These are phyloP conservation scores for Drosophila athabasca DNA, from an alignment of 1,140 invertebrate species.

Conservation along the genomic window DNA sequence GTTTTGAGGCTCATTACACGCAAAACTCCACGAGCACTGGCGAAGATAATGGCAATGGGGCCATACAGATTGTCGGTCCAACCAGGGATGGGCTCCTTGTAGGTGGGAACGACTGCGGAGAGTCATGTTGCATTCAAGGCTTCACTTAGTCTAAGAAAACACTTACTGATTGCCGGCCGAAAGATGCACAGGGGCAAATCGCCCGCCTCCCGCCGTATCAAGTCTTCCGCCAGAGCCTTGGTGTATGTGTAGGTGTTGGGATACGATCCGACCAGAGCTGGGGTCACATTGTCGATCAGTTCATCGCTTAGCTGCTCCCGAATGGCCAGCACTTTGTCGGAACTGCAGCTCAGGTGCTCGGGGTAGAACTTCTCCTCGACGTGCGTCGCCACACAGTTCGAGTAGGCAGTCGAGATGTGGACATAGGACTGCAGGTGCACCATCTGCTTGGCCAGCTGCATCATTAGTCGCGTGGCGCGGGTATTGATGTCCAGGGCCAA, in stretches of 20 bases:
- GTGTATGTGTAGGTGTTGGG: constrained; percentile 94
- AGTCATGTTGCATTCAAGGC: constrained; percentile 53
- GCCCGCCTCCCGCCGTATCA: constrained; percentile 86
- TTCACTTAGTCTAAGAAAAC: too few species aligned
- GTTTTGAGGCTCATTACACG: constrained; percentile 86
- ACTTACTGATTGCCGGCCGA: constrained; percentile 88
- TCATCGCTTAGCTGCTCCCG: constrained; percentile 84
- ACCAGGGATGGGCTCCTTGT: constrained; percentile 74
- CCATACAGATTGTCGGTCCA: constrained; percentile 97
- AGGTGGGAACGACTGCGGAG: too few species aligned
- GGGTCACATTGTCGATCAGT: constrained; percentile 87
- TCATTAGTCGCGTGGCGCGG: constrained; percentile 84
- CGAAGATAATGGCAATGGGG: constrained; percentile 90
- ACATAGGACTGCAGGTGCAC: constrained; percentile 87
- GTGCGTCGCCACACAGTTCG: constrained; percentile 86
- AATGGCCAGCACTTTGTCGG: constrained; percentile 87
- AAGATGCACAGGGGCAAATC: constrained; percentile 89
- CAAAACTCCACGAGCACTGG: constrained; percentile 89
- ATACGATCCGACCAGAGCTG: constrained; percentile 87
- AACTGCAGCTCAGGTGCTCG: constrained; percentile 85
- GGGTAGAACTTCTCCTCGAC: constrained; percentile 90
- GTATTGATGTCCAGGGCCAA: constrained; percentile 86
- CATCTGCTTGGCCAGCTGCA: constrained; percentile 87
- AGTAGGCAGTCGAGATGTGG: constrained; percentile 90
- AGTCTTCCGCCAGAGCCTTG: constrained; percentile 91